phyloP scores from a whole-genome alignment of 2,888 invertebrate species.

The Himalopsyche anomala region DNA sequence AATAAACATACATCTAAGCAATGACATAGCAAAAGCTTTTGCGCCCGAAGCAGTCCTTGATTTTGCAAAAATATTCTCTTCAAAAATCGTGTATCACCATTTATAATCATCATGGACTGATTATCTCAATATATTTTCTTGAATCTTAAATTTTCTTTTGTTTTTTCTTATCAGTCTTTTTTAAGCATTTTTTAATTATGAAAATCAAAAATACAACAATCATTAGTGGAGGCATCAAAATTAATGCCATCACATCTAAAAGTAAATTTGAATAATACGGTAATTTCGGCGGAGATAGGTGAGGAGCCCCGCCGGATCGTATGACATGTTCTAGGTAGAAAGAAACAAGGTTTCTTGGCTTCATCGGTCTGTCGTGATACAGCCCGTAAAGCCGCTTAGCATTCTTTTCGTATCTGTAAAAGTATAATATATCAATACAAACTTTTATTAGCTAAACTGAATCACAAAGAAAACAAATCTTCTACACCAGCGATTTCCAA shows the following conservation, averaged over 20 bases:
- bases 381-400: slow-evolving; percentile 41
- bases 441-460: no score
- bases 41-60: no score
- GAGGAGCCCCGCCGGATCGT: slow-evolving; percentile 52
- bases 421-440: background rate
- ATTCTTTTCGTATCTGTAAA: slow-evolving; percentile 52
- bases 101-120: no score
- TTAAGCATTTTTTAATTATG: slow-evolving; percentile 11
- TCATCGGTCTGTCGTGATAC: slow-evolving; percentile 56
- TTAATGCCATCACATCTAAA: slow-evolving; percentile 50
- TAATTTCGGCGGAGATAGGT: slow-evolving; percentile 41
- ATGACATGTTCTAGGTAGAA: slow-evolving; percentile 55
- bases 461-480: no score
- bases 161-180: slow-evolving; percentile 2
- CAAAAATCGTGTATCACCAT: no score
- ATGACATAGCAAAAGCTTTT: no score
- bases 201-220: background rate
- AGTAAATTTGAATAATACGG: slow-evolving; percentile 22
- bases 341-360: slow-evolving; percentile 44
- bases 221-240: slow-evolving; percentile 41
- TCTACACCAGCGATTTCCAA: no score
- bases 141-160: background rate
- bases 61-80: no score
- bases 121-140: no score
- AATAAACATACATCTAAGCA: no score